Base-by-base conservation (phyloP, 2,797 vertebrate species). In the Buceros bicornis region DNA sequence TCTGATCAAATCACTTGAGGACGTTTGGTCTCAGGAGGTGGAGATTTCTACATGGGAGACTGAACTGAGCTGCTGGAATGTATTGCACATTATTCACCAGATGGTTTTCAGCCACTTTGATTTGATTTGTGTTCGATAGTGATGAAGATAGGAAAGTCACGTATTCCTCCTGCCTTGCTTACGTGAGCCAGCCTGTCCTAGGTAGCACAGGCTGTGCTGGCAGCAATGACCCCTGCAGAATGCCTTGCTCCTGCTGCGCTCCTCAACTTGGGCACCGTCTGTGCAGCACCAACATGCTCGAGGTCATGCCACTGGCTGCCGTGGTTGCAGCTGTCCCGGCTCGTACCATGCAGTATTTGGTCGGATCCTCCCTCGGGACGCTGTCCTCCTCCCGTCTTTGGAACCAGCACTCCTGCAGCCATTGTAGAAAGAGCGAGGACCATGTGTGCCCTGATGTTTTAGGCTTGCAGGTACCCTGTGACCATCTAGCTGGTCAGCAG, bases 21-120 rank as follows among this genome's bases (percentile, higher is more conserved):
- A 77, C 58, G 7, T 77, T 76, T 67, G 50, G 70, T 82, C 56
- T 69, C 21, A 2, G 54, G 88, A 91, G 82, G 64, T 90, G 45
- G 74, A 87, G 58, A 65, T 80, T 91, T 76, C 50, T 87, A 5
- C 81, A 66, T 50, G 90, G 85, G 73, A 93, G 82, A 72, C 31
- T 79, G 87, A 85, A 66, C 66, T 89, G 86, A 92, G 48, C 48
- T 80, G 67, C 56, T 82, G 95, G 74, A 95, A 77, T 71, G 78
- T 76, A 13, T 66, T 42, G 31, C 57, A 6, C 8, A 0, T 67
- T 81, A 86, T 24, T 57, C 65, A 42, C 56, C 69, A 77, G 37
- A 17, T 70, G 70, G 24, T 69, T 96, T 92, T 61, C 82, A 90
- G 51, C 82, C 69, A 71, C 76, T 82, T 78, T 61, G 76, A 24